Conservation (phyloP, 2,888 invertebrate species). For the Ophraella communa region DNA sequence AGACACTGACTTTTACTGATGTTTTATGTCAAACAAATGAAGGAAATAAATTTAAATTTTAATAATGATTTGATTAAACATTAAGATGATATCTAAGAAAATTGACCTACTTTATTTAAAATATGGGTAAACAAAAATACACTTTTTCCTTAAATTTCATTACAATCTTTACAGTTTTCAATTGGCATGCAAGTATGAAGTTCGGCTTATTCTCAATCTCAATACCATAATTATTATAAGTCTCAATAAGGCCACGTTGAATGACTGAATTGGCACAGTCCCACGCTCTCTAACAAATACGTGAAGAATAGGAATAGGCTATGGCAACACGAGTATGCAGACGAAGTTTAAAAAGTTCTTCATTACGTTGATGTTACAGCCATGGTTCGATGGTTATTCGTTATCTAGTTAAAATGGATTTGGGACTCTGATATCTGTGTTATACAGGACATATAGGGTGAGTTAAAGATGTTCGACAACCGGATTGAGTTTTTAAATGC, state of each 20-base stretch:
- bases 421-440: slow-evolving; percentile 12
- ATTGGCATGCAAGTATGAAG: background rate
- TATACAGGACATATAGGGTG: background rate
- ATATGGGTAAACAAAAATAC: no score
- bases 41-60: no score
- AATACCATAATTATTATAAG: slow-evolving; percentile 1
- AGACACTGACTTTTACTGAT: no score
- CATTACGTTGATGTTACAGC: slow-evolving; percentile 19
- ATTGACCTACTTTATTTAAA: no score
- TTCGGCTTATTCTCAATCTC: slow-evolving; percentile 1
- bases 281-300: slow-evolving; percentile 38
- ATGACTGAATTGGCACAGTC: slow-evolving; percentile 32
- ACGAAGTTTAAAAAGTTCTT: slow-evolving; percentile 22
- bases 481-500: no score
- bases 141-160: no score
- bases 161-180: no score
- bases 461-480: no score
- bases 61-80: no score
- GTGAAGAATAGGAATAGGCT: slow-evolving; percentile 28
- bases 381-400: slow-evolving; percentile 11
- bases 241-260: slow-evolving; percentile 25
- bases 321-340: slow-evolving; percentile 29
- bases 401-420: slow-evolving; percentile 30
- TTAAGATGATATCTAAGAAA: no score
- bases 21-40: no score